Conservation (phyloP, 1,140 invertebrate species). For the Leptinotarsa lineolata region DNA sequence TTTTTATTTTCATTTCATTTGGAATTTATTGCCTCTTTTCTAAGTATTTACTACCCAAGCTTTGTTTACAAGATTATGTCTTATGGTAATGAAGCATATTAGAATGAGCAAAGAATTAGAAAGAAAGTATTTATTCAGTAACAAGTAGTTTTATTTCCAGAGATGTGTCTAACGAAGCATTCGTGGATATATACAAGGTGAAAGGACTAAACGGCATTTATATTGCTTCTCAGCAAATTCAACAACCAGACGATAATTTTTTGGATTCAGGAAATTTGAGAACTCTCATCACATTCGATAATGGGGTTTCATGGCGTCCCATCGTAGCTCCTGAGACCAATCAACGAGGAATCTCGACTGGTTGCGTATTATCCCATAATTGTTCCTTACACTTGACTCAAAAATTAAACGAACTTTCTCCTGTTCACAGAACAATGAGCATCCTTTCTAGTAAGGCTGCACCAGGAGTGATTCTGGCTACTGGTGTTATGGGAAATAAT, state of each 20-base stretch:
- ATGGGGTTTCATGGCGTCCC: not conserved
- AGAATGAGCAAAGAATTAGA: too few species aligned
- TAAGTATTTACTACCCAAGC: too few species aligned
- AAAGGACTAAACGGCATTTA: not conserved
- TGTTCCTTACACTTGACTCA: conserved; percentile 9
- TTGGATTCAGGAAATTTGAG: not conserved
- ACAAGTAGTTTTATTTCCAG: not conserved
- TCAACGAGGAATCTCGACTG: not conserved
- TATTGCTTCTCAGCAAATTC: not conserved
- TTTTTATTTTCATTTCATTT: too few species aligned
- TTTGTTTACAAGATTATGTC: too few species aligned
- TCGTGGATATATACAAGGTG: not conserved
- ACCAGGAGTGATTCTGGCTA: not conserved
- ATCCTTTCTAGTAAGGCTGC: not conserved
- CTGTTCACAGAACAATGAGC: not conserved
- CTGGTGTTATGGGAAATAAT: conserved; percentile 60
- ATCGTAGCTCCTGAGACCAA: not conserved
- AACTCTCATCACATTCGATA: not conserved
- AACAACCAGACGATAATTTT: not conserved
- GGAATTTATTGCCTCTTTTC: too few species aligned
- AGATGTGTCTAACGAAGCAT: not conserved
- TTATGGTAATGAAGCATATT: too few species aligned
- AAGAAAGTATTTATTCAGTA: not conserved
- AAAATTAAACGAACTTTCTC: not conserved
- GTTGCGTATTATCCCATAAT: not conserved